Base-by-base conservation (phyloP, 1,140 invertebrate genomes). In the Hirudo medicinalis region DNA sequence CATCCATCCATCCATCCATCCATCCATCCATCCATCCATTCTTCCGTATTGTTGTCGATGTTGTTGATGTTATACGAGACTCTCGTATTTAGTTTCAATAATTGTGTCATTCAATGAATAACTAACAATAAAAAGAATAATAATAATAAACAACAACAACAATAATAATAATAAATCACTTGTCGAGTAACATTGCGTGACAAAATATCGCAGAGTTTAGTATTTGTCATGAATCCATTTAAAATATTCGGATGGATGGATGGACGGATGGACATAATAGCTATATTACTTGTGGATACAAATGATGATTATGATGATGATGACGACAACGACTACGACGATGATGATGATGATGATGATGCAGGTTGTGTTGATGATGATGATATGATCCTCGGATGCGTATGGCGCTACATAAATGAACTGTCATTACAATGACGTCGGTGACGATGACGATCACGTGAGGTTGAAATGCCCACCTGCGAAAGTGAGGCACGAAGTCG, bases 221-320 rank as follows among this genome's bases (percentile, higher is more conserved):
- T 3, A 63, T 63, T 63, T 63, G n/a, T 27, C 27, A 60, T 20
- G 57, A 63, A 63, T 63, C 22, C 22, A n/a, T 63, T 49, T 11
- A 49, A 49, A 49, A 15, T 49, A 11, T 9, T 15, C 13, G 20
- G 57, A 63, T 63, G 57, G 29, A 22, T 63, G 57, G 29, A 63
- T 63, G 57, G 29, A 63, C 17, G 57, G 57, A 63, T 63, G 57
- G 29, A 63, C n/a, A n/a, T n/a, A n/a, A n/a, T n/a, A n/a, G n/a
- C n/a, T n/a, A n/a, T n/a, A n/a, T n/a, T n/a, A n/a, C n/a, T n/a
- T n/a, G n/a, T n/a, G n/a, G n/a, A n/a, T n/a, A n/a, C n/a, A n/a
- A 63, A 63, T 25, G 22, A 22, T 11, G 20, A 1, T 15, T 5
- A 63, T 63, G 22, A 5, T 63, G 29, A 63, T 25, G 22, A 22